These are phyloP conservation scores for Danio kyathit DNA, from an alignment of 2,797 vertebrate genomes.

Conservation along the genomic window DNA sequence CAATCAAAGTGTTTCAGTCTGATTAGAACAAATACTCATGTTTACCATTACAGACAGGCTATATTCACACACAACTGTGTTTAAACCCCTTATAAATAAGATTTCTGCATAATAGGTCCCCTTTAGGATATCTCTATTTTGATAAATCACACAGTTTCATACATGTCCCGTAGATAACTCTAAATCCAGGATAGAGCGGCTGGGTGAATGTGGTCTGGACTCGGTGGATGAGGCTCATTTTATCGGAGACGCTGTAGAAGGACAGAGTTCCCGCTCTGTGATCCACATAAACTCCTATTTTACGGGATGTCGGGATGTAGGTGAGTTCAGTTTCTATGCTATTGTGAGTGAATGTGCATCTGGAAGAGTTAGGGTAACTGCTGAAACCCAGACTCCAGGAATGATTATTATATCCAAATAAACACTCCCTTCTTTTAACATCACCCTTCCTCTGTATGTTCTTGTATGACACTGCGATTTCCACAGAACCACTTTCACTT, in stretches of 20 bases:
- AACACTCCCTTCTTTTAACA: not conserved
- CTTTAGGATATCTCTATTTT: not conserved
- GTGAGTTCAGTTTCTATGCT: not conserved
- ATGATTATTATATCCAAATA: conserved; percentile 19
- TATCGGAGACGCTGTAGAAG: too few species aligned
- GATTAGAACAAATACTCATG: too few species aligned
- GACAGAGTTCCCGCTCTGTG: too few species aligned
- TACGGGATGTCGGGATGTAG: not conserved
- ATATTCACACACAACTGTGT: too few species aligned
- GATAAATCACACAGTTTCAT: not conserved
- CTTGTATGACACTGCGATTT: conserved; percentile 27
- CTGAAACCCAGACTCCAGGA: conserved; percentile 23
- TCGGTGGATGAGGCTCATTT: too few species aligned
- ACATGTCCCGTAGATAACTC: conserved; percentile 1
- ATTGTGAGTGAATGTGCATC: conserved; percentile 4
- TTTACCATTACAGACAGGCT: too few species aligned
- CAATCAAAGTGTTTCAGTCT: too few species aligned
- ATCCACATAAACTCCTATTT: not conserved
- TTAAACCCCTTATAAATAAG: too few species aligned
- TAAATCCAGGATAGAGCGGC: conserved; percentile 18
- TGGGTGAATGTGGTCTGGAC: too few species aligned
- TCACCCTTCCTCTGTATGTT: conserved; percentile 32
- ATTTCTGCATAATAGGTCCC: too few species aligned
- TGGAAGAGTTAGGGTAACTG: not conserved
- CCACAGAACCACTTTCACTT: not conserved